A percentile compares a stretch with the other conserved stretches of the same genome.
Conservation (phyloP, 2,888 invertebrate genomes). For the Ormyrus nitidulus region DNA sequence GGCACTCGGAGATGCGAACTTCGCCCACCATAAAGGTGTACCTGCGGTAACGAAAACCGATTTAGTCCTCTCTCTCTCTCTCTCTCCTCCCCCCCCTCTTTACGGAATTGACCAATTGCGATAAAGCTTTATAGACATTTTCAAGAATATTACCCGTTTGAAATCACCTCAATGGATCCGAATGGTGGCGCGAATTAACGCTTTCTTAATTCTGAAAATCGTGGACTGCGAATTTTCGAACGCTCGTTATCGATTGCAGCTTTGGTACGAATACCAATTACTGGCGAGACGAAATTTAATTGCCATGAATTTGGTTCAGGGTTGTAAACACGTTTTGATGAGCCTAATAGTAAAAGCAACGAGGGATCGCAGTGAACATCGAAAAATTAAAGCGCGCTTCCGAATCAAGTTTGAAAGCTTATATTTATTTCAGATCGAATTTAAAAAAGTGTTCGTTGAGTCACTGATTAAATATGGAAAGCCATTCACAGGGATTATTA, state of each 20-base stretch:
- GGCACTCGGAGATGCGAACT: slow-evolving; percentile 71
- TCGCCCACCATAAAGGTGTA: slow-evolving; percentile 74
- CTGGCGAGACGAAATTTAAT: too few relatives aligned
- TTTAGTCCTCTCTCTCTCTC: slow-evolving; percentile 18
- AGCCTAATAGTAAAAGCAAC: not conserved
- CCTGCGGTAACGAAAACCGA: slow-evolving; percentile 62
- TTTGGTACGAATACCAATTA: not conserved
- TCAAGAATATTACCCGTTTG: not conserved
- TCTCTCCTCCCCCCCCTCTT: not conserved
- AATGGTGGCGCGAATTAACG: slow-evolving; percentile 27
- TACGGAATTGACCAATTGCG: slow-evolving; percentile 42
- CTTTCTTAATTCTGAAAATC: slow-evolving; percentile 34
- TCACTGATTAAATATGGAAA: too few relatives aligned
- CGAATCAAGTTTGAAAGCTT: too few relatives aligned
- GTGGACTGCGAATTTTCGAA: not conserved
- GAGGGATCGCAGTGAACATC: too few relatives aligned
- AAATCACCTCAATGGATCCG: not conserved
- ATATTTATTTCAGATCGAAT: too few relatives aligned
- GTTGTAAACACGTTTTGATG: not conserved
- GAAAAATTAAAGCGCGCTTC: too few relatives aligned
- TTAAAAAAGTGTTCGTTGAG: too few relatives aligned
- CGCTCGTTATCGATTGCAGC: not conserved
- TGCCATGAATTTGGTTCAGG: not conserved
- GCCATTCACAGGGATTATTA: too few relatives aligned
- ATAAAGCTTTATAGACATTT: slow-evolving; percentile 49